Conservation (phyloP, 92 coral and sea anemone genomes). For the Epizoanthus ramosus region DNA sequence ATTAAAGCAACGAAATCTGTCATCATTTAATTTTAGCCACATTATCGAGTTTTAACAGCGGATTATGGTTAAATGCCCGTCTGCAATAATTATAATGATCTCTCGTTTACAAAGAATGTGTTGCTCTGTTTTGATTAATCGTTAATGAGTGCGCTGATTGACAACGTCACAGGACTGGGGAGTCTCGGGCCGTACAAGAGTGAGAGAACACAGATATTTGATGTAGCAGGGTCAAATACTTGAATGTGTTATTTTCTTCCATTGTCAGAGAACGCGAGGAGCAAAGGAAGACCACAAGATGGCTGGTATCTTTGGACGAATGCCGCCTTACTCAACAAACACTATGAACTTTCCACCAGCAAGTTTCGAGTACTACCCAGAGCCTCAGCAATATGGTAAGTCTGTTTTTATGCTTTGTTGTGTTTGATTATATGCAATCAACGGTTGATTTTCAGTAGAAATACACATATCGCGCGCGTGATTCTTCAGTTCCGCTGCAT, state of each 20-base stretch:
- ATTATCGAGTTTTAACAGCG: slow-evolving; percentile 50
- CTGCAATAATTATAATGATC: slow-evolving; percentile 31
- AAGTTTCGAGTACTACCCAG: slow-evolving; percentile 79
- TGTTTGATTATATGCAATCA: background rate
- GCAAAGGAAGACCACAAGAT: slow-evolving; percentile 42
- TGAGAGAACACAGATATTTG: slow-evolving; percentile 43
- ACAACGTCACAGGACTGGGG: slow-evolving; percentile 33
- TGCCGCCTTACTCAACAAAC: slow-evolving; percentile 86
- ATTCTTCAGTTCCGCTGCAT: slow-evolving; percentile 1
- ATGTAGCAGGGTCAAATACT: slow-evolving; percentile 44
- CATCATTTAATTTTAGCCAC: slow-evolving; percentile 47
- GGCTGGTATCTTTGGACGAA: slow-evolving; percentile 89
- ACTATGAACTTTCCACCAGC: slow-evolving; percentile 80
- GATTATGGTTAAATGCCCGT: slow-evolving; percentile 45
- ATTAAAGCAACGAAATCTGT: slow-evolving; percentile 37
- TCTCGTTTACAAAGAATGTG: slow-evolving; percentile 37
- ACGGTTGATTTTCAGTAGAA: background rate
- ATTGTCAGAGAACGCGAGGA: slow-evolving; percentile 12
- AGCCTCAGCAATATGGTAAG: slow-evolving; percentile 59
- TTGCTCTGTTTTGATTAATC: slow-evolving; percentile 40
- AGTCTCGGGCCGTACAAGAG: slow-evolving; percentile 18
- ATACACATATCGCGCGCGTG: background rate
- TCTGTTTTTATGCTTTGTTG: background rate
- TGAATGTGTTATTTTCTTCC: slow-evolving; percentile 40
- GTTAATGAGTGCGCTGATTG: slow-evolving; percentile 42